phyloP scores from a whole-genome alignment of 2,113 vertebrate genomes.

The Brienomyrus brachyistius region DNA sequence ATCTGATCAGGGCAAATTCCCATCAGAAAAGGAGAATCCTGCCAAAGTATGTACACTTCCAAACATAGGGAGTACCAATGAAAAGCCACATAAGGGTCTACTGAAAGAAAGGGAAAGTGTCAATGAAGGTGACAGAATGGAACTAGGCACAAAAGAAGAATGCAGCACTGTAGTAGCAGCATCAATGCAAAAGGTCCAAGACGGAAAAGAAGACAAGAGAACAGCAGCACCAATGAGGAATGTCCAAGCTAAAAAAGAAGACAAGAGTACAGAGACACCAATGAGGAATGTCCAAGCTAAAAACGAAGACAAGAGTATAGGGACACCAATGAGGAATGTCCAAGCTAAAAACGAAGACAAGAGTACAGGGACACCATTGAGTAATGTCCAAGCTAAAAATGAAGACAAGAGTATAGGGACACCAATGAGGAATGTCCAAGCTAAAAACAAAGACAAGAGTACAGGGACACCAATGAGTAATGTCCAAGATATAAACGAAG shows the following conservation, averaged over 20 bases:
- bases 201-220: neutral
- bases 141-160: neutral
- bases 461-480: neutral
- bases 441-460: neutral
- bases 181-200: neutral
- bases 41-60: too few relatives aligned
- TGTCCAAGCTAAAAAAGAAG: neutral
- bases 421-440: neutral
- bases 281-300: neutral
- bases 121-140: conserved; percentile 1
- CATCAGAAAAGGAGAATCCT: neutral
- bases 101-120: neutral
- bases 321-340: neutral
- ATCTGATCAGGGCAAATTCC: neutral
- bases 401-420: neutral
- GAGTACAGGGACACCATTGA: neutral
- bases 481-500: neutral
- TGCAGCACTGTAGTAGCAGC: neutral
- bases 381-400: neutral
- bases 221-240: neutral
- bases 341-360: neutral
- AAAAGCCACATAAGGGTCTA: neutral
- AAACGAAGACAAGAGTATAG: neutral
- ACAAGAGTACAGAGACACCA: neutral
- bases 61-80: neutral